These are phyloP conservation scores for Otolemur garnettii DNA, from an alignment of 2,113 vertebrate species.

Conservation along the genomic window DNA sequence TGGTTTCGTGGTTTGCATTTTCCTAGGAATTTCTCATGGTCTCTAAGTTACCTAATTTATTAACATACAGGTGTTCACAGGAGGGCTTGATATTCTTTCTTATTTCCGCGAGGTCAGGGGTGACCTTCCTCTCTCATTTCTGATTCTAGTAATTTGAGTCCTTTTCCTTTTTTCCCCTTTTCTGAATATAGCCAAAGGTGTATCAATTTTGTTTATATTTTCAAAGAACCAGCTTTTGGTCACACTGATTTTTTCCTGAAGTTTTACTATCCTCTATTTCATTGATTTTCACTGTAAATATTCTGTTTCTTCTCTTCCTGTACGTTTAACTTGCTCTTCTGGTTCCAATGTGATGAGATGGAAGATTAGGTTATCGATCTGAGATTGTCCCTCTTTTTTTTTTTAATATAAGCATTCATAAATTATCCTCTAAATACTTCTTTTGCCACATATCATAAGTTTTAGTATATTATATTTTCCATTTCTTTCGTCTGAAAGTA, in stretches of 20 bases:
- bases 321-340: background rate
- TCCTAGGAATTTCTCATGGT: background rate
- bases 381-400: background rate
- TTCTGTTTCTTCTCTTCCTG: background rate
- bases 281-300: too few relatives aligned
- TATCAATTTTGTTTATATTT: too few relatives aligned
- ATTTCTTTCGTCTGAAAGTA: constrained; percentile 3
- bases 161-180: background rate
- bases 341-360: background rate
- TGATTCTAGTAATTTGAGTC: background rate
- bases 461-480: background rate
- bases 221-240: background rate
- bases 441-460: background rate
- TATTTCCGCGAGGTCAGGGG: background rate
- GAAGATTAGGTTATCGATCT: background rate
- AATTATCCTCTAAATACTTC: background rate
- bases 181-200: background rate
- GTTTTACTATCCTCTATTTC: too few relatives aligned
- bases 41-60: background rate
- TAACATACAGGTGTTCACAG: background rate
- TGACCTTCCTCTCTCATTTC: background rate
- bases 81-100: background rate
- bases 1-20: background rate
- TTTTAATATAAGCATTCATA: background rate
- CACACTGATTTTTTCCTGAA: background rate